Base-by-base conservation (phyloP, 2,888 invertebrate species). In the Pristionchus exspectatus region DNA sequence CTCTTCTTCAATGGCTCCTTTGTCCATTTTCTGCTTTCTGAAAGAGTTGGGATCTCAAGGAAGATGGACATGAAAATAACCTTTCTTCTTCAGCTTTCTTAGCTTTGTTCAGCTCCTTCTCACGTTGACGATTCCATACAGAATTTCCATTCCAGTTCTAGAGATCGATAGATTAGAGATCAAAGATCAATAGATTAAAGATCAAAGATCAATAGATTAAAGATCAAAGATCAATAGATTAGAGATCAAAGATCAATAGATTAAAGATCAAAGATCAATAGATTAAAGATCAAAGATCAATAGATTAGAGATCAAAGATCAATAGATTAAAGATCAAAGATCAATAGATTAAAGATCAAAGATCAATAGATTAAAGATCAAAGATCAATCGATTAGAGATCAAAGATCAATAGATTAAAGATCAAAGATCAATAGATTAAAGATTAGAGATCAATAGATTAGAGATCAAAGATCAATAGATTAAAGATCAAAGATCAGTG, bases 1-100 rank as follows among this genome's bases (percentile, higher is more conserved):
- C 50, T 83, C 83, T n/a, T 54, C 54, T 50, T 50, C 83, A n/a
- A 83, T 50, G n/a, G 83, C 83, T 54, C 83, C 54, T 33, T 83
- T 83, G 54, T 84, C 56, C 84, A 84, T 84, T 84, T 84, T 54
- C 84, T 56, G 54, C 44, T 84, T 84, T 59, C 84, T 84, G 59
- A 14, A 84, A 12, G 33, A 2, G 10, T 33, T 33, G 1, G 54
- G 2, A 50, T 33, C 10, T 33, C 21, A 50, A 50, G 81, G 44
- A 24, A 83, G 54, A 83, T 54, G 7, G 10, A 50, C 4, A 7
- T 54, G 30, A 0, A 24, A 84, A 30, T 50, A 10, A 84, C 84
- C 84, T 84, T 27, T 84, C 84, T 54, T 84, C 59, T 44, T 84
- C 84, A n/a, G 16, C 44, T 27, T 84, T 84, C 56, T 84, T 84